phyloP scores from a whole-genome alignment of 1,140 invertebrate species.

The Orussus abietinus region DNA sequence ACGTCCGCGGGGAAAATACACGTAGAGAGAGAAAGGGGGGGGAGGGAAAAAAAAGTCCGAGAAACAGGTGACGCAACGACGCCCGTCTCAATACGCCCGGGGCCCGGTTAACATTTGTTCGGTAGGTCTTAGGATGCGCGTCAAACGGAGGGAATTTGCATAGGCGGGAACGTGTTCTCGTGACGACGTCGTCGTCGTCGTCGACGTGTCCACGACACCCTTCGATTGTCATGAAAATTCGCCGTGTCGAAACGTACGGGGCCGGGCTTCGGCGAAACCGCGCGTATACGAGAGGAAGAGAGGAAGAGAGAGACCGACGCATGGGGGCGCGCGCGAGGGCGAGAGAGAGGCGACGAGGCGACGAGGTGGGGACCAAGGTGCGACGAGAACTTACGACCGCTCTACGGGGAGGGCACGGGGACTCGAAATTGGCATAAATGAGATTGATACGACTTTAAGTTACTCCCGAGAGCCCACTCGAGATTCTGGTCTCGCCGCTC shows the following conservation, averaged over 20 bases:
- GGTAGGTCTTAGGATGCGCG: too few relatives aligned
- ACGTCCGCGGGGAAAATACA: too few relatives aligned
- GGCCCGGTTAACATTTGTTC: too few relatives aligned
- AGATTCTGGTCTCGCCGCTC: constrained; percentile 28
- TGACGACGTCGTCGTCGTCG: too few relatives aligned
- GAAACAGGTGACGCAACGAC: too few relatives aligned
- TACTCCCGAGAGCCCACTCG: constrained; percentile 28
- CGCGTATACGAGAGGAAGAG: constrained; percentile 1
- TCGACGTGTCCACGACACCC: constrained; percentile 17
- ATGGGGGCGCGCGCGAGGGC: constrained; percentile 8
- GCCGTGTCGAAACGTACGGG: constrained; percentile 25
- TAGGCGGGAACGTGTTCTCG: constrained; percentile 24
- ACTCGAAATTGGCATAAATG: constrained; percentile 53
- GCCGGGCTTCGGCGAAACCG: constrained; percentile 22
- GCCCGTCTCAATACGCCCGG: too few relatives aligned
- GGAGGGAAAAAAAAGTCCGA: too few relatives aligned
- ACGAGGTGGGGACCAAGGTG: constrained; percentile 9
- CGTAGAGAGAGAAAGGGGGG: too few relatives aligned
- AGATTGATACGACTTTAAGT: constrained; percentile 54
- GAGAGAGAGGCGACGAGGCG: constrained; percentile 11
- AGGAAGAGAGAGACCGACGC: constrained; percentile 7
- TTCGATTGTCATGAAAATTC: constrained; percentile 47
- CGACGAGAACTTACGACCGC: constrained; percentile 17
- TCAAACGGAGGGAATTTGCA: constrained; percentile 30
- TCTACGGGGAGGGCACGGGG: constrained; percentile 16